These are phyloP conservation scores for Propithecus perrieri DNA, from an alignment of 2,797 vertebrate species.

Conservation along the genomic window DNA sequence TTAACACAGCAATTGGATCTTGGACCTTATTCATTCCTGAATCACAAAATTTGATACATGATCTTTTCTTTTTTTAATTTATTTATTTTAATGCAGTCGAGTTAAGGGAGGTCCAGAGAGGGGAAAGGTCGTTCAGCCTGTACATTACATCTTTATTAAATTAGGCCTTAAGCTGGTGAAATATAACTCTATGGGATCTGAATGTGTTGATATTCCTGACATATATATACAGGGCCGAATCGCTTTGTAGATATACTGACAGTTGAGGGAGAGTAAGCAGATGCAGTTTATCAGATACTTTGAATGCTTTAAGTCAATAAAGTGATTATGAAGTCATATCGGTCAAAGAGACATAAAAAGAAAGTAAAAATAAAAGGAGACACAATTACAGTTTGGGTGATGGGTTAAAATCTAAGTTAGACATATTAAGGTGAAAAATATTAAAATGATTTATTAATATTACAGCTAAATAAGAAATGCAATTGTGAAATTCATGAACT, in stretches of 20 bases:
- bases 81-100: background rate
- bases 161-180: background rate
- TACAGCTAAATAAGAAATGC: background rate
- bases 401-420: background rate
- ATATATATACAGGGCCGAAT: accelerated
- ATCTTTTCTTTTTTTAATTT: background rate
- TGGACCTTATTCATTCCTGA: background rate
- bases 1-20: background rate
- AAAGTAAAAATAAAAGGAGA: background rate
- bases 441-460: background rate
- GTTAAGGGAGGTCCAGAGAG: background rate
- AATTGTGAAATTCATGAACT: background rate
- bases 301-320: background rate
- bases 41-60: background rate
- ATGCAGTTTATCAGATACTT: background rate
- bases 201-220: accelerated
- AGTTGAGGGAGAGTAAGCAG: background rate
- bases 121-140: background rate
- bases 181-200: too few relatives aligned
- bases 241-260: background rate
- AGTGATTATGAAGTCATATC: background rate
- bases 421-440: background rate
- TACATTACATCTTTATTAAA: background rate
- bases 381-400: background rate
- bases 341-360: background rate